Conservation (phyloP, 2,113 vertebrate genomes). For the Vidua macroura region DNA sequence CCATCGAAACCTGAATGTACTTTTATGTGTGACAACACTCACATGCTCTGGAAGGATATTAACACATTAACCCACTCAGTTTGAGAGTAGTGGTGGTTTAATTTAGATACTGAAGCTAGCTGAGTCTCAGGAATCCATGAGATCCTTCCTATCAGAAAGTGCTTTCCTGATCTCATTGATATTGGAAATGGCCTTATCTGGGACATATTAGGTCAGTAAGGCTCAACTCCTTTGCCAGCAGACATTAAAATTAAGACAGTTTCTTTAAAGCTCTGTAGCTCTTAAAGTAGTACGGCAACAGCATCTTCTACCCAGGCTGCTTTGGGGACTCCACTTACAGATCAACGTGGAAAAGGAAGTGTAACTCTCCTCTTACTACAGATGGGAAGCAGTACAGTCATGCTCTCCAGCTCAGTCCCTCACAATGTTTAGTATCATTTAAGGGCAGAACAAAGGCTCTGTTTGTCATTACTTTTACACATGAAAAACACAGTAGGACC, state of each 20-base stretch:
- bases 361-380: background rate
- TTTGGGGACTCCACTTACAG: background rate
- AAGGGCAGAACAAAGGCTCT: background rate
- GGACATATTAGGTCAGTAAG: background rate
- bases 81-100: background rate
- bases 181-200: background rate
- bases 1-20: background rate
- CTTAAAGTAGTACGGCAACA: background rate
- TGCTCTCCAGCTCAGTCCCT: background rate
- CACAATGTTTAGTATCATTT: background rate
- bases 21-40: background rate
- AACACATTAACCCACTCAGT: background rate
- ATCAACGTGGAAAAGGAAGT: background rate
- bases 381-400: background rate
- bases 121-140: background rate
- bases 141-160: background rate
- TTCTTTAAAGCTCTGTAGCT: background rate
- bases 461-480: background rate
- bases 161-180: background rate
- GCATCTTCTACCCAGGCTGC: background rate
- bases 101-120: background rate
- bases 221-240: background rate
- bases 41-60: background rate
- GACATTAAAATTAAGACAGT: background rate
- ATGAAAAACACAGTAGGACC: background rate